Conservation (phyloP, 1,140 invertebrate genomes). For the Branchinecta lindahli region DNA sequence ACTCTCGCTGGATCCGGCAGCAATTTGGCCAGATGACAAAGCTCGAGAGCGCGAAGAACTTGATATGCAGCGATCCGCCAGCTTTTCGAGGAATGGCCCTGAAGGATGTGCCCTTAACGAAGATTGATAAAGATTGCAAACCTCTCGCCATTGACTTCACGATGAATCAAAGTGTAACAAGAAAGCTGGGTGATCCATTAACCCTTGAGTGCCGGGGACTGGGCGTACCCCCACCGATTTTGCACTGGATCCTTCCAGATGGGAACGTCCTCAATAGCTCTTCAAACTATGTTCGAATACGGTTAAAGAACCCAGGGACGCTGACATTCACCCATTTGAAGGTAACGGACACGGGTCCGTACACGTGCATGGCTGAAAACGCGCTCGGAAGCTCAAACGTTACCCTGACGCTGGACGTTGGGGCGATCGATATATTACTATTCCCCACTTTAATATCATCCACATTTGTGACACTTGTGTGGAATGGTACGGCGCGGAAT, state of each 20-base stretch:
- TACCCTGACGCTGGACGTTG: constrained; percentile 24
- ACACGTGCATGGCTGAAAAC: constrained; percentile 28
- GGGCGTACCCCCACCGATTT: constrained; percentile 31
- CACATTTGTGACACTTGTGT: constrained; percentile 34
- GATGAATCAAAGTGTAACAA: constrained; percentile 23
- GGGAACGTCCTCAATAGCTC: constrained; percentile 28
- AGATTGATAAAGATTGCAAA: constrained; percentile 25
- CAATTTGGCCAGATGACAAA: constrained; percentile 19
- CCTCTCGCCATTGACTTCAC: constrained; percentile 22
- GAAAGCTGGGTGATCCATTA: constrained; percentile 32
- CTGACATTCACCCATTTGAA: constrained; percentile 30
- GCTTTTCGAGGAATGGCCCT: constrained; percentile 26
- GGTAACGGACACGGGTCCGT: constrained; percentile 25
- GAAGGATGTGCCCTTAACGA: constrained; percentile 25
- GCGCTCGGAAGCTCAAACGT: constrained; percentile 20
- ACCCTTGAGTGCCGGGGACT: constrained; percentile 33
- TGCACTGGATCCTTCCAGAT: constrained; percentile 34
- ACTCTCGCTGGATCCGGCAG: constrained; percentile 32
- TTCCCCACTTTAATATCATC: constrained; percentile 28
- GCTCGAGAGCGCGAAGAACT: constrained; percentile 25
- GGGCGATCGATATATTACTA: constrained; percentile 31
- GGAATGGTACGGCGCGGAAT: constrained; percentile 33
- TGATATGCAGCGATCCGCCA: constrained; percentile 29
- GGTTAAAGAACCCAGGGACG: constrained; percentile 27
- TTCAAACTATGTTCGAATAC: constrained; percentile 26